Percentiles rank a stretch among this genome's conserved stretches.
These are phyloP conservation scores for Myiotriccus ornatus DNA, from an alignment of 2,797 vertebrate genomes.

Conservation along the genomic window DNA sequence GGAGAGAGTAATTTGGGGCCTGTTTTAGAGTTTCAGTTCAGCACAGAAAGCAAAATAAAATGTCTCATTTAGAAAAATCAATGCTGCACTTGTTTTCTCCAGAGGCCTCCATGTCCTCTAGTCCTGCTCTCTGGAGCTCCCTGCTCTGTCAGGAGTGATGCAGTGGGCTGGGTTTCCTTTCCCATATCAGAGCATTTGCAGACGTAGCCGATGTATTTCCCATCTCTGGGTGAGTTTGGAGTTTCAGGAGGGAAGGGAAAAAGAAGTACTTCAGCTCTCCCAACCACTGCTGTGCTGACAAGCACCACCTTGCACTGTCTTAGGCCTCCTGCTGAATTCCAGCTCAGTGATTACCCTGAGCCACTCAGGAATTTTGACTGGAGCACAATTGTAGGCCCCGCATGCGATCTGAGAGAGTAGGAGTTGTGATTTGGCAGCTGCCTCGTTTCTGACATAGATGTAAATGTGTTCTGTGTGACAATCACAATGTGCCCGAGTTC, in stretches of 20 bases:
- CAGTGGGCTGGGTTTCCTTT: neutral
- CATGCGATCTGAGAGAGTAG: conserved; percentile 1
- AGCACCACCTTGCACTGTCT: neutral
- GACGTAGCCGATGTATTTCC: rapidly evolving
- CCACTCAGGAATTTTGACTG: neutral
- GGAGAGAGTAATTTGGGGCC: neutral
- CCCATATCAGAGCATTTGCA: neutral
- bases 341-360: neutral
- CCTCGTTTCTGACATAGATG: neutral
- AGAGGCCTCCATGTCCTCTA: neutral
- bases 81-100: neutral
- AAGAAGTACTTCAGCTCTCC: neutral
- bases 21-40: neutral
- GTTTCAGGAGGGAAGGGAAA: neutral
- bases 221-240: neutral
- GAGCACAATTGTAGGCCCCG: conserved; percentile 7
- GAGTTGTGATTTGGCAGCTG: conserved; percentile 45
- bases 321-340: neutral
- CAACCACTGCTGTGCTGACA: neutral
- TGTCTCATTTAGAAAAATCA: neutral
- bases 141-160: neutral
- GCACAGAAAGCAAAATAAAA: neutral
- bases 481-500: neutral
- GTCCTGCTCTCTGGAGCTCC: neutral
- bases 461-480: conserved; percentile 6